Percentiles rank a stretch among this genome's conserved stretches.
Conservation (phyloP, 2,113 vertebrate species). For the Salvelinus namaycush region DNA sequence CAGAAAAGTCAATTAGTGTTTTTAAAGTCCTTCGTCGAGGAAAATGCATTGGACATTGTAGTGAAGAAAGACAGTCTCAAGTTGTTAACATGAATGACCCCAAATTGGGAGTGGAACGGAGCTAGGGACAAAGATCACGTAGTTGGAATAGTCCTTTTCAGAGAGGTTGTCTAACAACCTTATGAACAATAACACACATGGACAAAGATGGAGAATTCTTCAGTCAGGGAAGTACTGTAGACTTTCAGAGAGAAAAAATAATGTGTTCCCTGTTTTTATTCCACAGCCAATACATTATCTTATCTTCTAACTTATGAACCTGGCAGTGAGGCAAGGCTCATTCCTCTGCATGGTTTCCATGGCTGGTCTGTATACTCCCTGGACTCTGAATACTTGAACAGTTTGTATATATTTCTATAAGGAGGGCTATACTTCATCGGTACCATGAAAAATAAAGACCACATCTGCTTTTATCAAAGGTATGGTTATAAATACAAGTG, state of each 20-base stretch:
- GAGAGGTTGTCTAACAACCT: constrained; percentile 23
- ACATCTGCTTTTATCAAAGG: constrained; percentile 19
- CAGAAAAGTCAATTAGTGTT: neutral
- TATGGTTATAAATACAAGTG: neutral
- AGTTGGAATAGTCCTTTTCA: constrained; percentile 33
- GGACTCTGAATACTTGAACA: neutral
- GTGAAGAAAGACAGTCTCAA: constrained; percentile 47
- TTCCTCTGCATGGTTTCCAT: neutral
- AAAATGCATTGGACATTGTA: constrained; percentile 57
- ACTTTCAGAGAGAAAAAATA: constrained; percentile 15
- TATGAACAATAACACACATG: constrained; percentile 22
- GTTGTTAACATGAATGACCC: constrained; percentile 61
- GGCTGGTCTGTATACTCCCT: neutral
- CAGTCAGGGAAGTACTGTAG: constrained; percentile 11
- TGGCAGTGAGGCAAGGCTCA: neutral
- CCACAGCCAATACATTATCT: constrained; percentile 15
- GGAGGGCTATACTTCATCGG: neutral
- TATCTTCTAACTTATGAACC: constrained; percentile 5
- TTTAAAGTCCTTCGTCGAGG: constrained; percentile 4
- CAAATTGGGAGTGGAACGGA: constrained; percentile 53
- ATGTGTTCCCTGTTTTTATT: constrained; percentile 27
- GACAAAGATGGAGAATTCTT: constrained; percentile 39
- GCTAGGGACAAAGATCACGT: constrained; percentile 52
- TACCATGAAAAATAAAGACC: neutral
- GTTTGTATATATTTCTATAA: constrained; percentile 4